Base-by-base conservation (phyloP, 1,140 invertebrate genomes). In the Pogonomyrmex californicus region DNA sequence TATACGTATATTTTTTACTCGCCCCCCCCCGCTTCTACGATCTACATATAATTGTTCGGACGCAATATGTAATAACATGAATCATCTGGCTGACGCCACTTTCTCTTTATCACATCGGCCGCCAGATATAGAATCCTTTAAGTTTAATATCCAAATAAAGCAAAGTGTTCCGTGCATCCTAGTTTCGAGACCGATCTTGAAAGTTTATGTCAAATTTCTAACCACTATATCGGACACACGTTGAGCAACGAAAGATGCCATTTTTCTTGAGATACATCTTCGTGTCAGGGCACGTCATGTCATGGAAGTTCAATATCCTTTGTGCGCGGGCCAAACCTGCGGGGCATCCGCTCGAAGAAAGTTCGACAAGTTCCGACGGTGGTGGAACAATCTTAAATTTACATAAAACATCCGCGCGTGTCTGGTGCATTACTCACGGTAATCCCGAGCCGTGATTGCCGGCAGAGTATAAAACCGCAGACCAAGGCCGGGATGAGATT, bases 381-480 rank as follows among this genome's bases (percentile, higher is more conserved):
- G 78, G 36, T 54, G 49, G 73, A 90, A 86, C 89, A 86, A 88
- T 88, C 82, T 89, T 71, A 86, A 85, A 87, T 90, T 90, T 90
- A 89, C 89, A 89, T 90, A 87, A 90, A 90, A 75, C 79, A 79
- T 81, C 49, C 87, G 79, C 38, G 89, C 76, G 66, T 62, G 78
- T 86, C 86, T 82, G 82, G 77, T 82, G 76, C 89, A 90, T 90
- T 88, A 86, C 73, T 91, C 76, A 90, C 89, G 86, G 90, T 90
- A 90, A 90, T 86, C 86, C 86, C 81, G 51, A 49, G 36, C 76
- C 47, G 71, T 88, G 86, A 76, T 85, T 81, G 51, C 47, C 62
- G 62, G 51, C 44, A 12, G 65, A 77, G 56, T 68, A 89, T 83
- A 73, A 87, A 90, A 87, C 87, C 87, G 56, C 88, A 77, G 70